Percentiles rank a stretch among this genome's conserved stretches.
These are phyloP conservation scores for Pristiophorus japonicus DNA, from an alignment of 2,113 vertebrate species.

Conservation along the genomic window DNA sequence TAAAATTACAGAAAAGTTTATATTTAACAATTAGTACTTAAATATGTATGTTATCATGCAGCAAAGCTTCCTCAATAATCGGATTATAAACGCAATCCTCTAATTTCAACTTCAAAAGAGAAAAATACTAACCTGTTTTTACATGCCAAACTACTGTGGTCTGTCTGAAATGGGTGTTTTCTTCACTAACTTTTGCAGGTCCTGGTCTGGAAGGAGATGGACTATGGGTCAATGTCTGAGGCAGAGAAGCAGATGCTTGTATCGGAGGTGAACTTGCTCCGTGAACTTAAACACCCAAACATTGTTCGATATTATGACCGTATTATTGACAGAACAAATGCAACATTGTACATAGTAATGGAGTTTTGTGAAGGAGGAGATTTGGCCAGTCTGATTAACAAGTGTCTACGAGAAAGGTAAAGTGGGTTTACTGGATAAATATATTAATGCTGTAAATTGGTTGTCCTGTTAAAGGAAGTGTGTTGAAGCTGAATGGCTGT, in stretches of 20 bases:
- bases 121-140: background rate
- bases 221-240: slow-evolving; percentile 88
- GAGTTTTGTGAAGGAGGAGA: slow-evolving; percentile 91
- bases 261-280: slow-evolving; percentile 88
- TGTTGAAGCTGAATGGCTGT: background rate
- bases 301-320: slow-evolving; percentile 90
- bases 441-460: background rate
- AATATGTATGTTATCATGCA: background rate
- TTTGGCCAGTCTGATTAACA: slow-evolving; percentile 74
- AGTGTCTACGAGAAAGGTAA: slow-evolving; percentile 77
- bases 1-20: background rate
- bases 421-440: background rate
- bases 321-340: slow-evolving; percentile 80
- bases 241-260: slow-evolving; percentile 93
- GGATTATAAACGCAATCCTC: background rate
- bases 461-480: background rate
- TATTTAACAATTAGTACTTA: background rate
- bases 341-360: slow-evolving; percentile 91
- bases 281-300: slow-evolving; percentile 86
- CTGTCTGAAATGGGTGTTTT: background rate
- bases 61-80: background rate
- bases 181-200: slow-evolving; percentile 54
- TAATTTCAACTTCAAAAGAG: background rate
- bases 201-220: slow-evolving; percentile 92
- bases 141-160: background rate